phyloP scores from a whole-genome alignment of 2,113 vertebrate species.

The Syngnathus floridae region DNA sequence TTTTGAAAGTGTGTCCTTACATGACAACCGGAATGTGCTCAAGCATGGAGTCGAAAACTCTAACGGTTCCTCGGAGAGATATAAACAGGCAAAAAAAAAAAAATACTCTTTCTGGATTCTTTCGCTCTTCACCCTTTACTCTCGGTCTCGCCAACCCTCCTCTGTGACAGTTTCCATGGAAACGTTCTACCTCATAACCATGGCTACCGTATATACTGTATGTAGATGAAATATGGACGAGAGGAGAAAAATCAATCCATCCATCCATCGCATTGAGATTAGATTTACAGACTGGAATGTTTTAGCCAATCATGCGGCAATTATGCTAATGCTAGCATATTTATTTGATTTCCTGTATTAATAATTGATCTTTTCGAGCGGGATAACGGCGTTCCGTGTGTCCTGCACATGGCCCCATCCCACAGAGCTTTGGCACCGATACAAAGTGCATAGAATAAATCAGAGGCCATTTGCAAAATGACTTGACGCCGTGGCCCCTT shows the following conservation, averaged over 20 bases:
- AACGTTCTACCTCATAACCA: constrained; percentile 54
- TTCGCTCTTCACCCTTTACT: constrained; percentile 27
- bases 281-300: not conserved
- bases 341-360: constrained; percentile 35
- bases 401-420: constrained; percentile 31
- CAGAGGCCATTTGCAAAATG: constrained; percentile 59
- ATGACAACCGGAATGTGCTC: not conserved
- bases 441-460: constrained; percentile 53
- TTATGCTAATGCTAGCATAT: constrained; percentile 18
- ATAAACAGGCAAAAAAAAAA: constrained; percentile 2
- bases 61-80: not conserved
- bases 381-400: constrained; percentile 30
- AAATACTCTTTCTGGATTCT: constrained; percentile 19
- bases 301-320: constrained; percentile 21
- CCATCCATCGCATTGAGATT: not conserved
- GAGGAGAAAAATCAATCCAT: not conserved
- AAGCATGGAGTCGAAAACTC: not conserved
- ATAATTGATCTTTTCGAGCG: constrained; percentile 44
- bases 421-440: constrained; percentile 32
- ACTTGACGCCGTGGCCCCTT: constrained; percentile 37
- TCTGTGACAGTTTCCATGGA: constrained; percentile 65
- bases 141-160: constrained; percentile 10
- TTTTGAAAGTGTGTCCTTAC: not conserved
- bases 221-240: constrained; percentile 1
- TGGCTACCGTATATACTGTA: constrained; percentile 28